Evolutionary conservation across 2,113 vertebrate genomes (phyloP).

Genomic region (Hippoglossus stenolepis): DNA sequence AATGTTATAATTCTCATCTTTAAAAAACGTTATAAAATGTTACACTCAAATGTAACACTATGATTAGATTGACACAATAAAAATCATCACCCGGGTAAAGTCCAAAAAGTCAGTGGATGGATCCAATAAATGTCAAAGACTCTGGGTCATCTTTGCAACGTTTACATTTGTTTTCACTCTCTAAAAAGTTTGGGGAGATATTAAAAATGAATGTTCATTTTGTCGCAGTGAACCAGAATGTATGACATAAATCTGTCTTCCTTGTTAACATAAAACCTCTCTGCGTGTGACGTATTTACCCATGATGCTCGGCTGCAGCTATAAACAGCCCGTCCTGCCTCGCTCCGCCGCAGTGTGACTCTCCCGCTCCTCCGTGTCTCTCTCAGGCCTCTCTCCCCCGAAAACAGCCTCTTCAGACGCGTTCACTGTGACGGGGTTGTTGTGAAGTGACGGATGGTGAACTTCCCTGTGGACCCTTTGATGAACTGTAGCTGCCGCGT

Average conservation of each 20-base stretch:
- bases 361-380: neutral
- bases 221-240: too few relatives aligned
- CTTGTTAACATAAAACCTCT: neutral
- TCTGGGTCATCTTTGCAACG: too few relatives aligned
- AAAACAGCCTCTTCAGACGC: neutral
- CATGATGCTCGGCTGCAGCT: constrained; percentile 50
- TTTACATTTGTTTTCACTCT: too few relatives aligned
- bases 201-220: too few relatives aligned
- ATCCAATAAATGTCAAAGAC: too few relatives aligned
- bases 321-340: constrained; percentile 20
- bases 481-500: constrained; percentile 64
- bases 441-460: constrained; percentile 62
- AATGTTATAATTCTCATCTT: too few relatives aligned
- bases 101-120: too few relatives aligned
- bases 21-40: too few relatives aligned
- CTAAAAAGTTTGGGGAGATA: too few relatives aligned
- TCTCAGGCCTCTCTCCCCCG: neutral
- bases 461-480: constrained; percentile 71
- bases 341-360: rapidly evolving
- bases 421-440: neutral
- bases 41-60: too few relatives aligned
- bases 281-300: constrained; percentile 49
- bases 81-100: too few relatives aligned
- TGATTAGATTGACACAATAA: too few relatives aligned
- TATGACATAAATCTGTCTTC: neutral